phyloP scores from a whole-genome alignment of 1,140 invertebrate species.

The Drosophila sturtevanti region DNA sequence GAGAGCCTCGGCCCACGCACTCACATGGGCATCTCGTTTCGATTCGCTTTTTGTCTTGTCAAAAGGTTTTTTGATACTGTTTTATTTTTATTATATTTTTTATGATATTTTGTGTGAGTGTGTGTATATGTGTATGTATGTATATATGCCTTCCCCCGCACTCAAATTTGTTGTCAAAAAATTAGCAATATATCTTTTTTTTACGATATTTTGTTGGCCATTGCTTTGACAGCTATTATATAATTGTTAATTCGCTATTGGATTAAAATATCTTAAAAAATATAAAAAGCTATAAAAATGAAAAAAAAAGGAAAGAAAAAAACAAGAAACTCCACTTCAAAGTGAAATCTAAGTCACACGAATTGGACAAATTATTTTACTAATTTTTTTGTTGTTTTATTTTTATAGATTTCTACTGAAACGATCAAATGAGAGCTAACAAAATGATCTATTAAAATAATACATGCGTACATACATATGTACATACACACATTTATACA shows the following conservation, averaged over 20 bases:
- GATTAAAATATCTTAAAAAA: constrained; percentile 4
- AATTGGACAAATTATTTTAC: neutral
- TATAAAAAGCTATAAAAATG: neutral
- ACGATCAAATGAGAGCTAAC: no score
- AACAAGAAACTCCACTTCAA: neutral
- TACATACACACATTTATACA: no score
- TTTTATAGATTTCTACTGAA: neutral
- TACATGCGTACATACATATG: no score
- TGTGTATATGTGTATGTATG: no score
- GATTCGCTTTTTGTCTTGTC: constrained; percentile 15
- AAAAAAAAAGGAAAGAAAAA: neutral
- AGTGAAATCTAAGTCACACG: neutral
- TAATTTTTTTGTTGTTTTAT: no score
- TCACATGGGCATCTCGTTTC: constrained; percentile 2
- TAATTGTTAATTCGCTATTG: constrained; percentile 8
- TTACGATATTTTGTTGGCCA: neutral
- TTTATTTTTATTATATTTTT: constrained; percentile 4
- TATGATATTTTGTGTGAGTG: constrained; percentile 2
- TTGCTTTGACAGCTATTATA: constrained; percentile 14
- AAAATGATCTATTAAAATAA: no score
- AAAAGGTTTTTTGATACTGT: constrained; percentile 16
- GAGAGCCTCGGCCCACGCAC: constrained; percentile 4
- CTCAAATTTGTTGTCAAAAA: neutral
- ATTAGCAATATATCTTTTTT: constrained; percentile 18
- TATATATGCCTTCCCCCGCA: neutral